Percentiles rank a stretch among this genome's conserved stretches.
phyloP scores from a whole-genome alignment of 2,113 vertebrate genomes.

The Neomonachus schauinslandi region DNA sequence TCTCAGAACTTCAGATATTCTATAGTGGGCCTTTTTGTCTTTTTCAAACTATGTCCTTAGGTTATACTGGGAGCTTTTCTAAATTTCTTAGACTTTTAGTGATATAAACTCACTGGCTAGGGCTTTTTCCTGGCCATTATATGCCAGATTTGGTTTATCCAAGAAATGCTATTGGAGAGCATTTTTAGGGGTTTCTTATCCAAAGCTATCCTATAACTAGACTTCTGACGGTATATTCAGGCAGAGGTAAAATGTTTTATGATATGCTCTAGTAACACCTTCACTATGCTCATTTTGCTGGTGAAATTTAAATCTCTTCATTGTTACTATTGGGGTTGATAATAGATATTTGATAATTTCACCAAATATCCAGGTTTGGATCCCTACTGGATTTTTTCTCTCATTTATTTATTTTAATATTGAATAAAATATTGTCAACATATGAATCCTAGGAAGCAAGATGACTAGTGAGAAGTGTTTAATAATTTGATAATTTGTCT shows the following conservation, averaged over 20 bases:
- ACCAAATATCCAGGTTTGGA: neutral
- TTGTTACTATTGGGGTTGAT: neutral
- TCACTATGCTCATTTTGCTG: neutral
- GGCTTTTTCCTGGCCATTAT: neutral
- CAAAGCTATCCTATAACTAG: neutral
- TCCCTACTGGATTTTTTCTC: neutral
- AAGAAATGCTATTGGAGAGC: neutral
- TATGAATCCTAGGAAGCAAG: neutral
- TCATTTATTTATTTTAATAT: neutral
- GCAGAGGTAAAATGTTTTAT: neutral
- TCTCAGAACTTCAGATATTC: neutral
- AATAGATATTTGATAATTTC: slow-evolving; percentile 3
- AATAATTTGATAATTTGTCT: neutral
- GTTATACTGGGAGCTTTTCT: neutral
- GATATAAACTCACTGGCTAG: neutral
- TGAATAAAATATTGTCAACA: slow-evolving; percentile 9
- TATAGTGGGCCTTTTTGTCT: neutral
- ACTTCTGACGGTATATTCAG: neutral
- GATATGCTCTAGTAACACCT: neutral
- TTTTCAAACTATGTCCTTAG: neutral
- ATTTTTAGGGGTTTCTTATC: neutral
- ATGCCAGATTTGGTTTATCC: neutral
- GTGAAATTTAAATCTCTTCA: neutral
- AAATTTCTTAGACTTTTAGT: slow-evolving; percentile 25
- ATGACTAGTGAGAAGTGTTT: neutral